Evolutionary conservation across 2,888 invertebrate species (phyloP).

Genomic region (Drosophila greeni): DNA sequence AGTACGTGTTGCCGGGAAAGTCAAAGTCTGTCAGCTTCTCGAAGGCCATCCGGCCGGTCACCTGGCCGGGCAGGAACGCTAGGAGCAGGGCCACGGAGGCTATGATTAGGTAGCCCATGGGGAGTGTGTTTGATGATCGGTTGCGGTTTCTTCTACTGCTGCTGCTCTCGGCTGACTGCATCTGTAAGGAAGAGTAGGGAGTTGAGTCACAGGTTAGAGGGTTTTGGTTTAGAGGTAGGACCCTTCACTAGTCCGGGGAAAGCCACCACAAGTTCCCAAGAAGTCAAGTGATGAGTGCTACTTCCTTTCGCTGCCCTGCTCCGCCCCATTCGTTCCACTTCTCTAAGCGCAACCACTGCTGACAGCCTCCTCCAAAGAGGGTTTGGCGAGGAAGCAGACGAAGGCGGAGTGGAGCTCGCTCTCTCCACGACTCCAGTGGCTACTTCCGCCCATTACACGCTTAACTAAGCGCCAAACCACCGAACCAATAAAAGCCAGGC

Average conservation of each 20-base stretch:
- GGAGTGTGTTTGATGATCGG: conserved; percentile 14
- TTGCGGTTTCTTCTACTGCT: conserved; percentile 20
- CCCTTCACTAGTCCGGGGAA: neutral
- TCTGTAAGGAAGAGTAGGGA: conserved; percentile 7
- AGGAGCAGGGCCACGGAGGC: conserved; percentile 43
- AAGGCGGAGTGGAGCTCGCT: neutral
- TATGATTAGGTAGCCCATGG: conserved; percentile 28
- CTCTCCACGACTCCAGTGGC: conserved; percentile 21
- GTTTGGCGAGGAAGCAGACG: neutral
- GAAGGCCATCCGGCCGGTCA: conserved; percentile 89
- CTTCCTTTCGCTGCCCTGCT: conserved; percentile 8
- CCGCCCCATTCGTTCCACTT: conserved; percentile 28
- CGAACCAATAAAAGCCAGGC: conserved; percentile 51
- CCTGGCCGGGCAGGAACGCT: conserved; percentile 45
- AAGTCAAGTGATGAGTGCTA: conserved; percentile 8
- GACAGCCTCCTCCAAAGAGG: conserved; percentile 32
- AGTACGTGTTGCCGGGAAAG: conserved; percentile 93
- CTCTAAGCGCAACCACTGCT: conserved; percentile 33
- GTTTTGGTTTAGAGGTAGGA: neutral
- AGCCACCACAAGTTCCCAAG: conserved; percentile 1
- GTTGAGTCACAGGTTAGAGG: neutral
- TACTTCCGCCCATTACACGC: conserved; percentile 70
- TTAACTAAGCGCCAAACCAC: conserved; percentile 66
- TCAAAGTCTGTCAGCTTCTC: conserved; percentile 96
- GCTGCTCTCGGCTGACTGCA: conserved; percentile 23